Evolutionary conservation across 2,113 vertebrate species (phyloP).

Genomic region (Brachypteracias leptosomus): DNA sequence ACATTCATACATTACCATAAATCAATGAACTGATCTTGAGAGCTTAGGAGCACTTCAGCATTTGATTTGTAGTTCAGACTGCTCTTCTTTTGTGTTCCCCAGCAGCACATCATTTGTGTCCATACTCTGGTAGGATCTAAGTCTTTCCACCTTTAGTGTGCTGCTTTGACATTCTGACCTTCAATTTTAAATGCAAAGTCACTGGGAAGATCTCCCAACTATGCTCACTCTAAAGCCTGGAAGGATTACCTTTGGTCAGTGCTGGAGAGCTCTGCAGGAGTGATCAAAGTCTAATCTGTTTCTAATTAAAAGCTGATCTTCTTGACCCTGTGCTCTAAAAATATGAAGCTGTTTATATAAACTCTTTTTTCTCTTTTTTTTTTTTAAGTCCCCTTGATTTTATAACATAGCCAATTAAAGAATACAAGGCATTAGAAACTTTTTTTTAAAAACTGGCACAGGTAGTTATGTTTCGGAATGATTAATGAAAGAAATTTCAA

Average conservation of each 20-base stretch:
- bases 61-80: not conserved
- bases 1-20: conserved; percentile 29
- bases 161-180: conserved; percentile 47
- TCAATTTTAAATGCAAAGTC: conserved; percentile 39
- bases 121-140: not conserved
- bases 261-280: not conserved
- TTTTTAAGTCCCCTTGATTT: not conserved
- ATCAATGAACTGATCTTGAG: not conserved
- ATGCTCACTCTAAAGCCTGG: not conserved
- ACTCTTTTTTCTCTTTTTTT: not conserved
- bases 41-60: not conserved
- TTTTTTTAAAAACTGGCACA: not conserved
- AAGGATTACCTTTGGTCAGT: conserved; percentile 45
- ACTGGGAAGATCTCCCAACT: not conserved
- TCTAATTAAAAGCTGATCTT: conserved; percentile 58
- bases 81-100: not conserved
- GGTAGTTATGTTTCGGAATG: not conserved
- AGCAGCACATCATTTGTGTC: not conserved
- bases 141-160: not conserved
- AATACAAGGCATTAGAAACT: not conserved
- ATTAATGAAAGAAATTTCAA: not conserved
- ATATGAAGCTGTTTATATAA: conserved; percentile 62
- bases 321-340: conserved; percentile 47
- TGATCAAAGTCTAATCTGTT: conserved; percentile 62
- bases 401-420: not conserved